A percentile compares a stretch with the other conserved stretches of the same genome.
These are phyloP conservation scores for Sciurus carolinensis DNA, from an alignment of 2,797 vertebrate genomes.

Conservation along the genomic window DNA sequence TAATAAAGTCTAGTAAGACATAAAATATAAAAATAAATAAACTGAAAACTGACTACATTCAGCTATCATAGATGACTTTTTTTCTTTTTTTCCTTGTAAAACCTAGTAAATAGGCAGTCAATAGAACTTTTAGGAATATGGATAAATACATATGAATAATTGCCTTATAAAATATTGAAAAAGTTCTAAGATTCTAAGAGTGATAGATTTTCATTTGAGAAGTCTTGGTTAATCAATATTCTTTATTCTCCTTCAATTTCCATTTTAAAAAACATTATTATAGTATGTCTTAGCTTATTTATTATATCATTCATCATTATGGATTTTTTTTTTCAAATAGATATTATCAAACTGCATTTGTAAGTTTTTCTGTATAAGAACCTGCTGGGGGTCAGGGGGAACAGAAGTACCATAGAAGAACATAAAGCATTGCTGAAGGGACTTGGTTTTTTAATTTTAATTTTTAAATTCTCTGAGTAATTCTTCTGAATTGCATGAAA, in stretches of 20 bases:
- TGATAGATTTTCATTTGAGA: slow-evolving; percentile 33
- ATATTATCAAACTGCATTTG: slow-evolving; percentile 34
- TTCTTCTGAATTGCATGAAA: slow-evolving; percentile 57
- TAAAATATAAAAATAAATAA: slow-evolving; percentile 87
- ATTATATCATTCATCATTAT: slow-evolving; percentile 64
- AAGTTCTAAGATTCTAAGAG: not conserved
- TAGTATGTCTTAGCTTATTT: slow-evolving; percentile 22
- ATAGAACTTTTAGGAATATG: slow-evolving; percentile 18
- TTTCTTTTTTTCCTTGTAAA: slow-evolving; percentile 64
- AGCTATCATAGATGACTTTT: slow-evolving; percentile 69
- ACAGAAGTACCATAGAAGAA: not conserved
- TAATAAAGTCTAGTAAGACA: slow-evolving; percentile 84
- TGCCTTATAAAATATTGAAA: slow-evolving; percentile 58
- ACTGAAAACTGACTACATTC: slow-evolving; percentile 75
- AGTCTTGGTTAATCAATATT: slow-evolving; percentile 54
- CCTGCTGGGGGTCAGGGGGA: not conserved
- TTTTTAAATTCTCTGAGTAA: slow-evolving; percentile 61
- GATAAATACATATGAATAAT: slow-evolving; percentile 59
- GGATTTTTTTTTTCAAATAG: slow-evolving; percentile 69
- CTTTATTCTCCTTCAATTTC: slow-evolving; percentile 53
- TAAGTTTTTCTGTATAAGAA: slow-evolving; percentile 12
- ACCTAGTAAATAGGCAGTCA: not conserved
- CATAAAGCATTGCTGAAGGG: not conserved
- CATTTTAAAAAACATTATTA: slow-evolving; percentile 75
- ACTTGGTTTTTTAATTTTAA: slow-evolving; percentile 39